phyloP scores from a whole-genome alignment of 1,140 invertebrate species.

The Lepidurus couesii region DNA sequence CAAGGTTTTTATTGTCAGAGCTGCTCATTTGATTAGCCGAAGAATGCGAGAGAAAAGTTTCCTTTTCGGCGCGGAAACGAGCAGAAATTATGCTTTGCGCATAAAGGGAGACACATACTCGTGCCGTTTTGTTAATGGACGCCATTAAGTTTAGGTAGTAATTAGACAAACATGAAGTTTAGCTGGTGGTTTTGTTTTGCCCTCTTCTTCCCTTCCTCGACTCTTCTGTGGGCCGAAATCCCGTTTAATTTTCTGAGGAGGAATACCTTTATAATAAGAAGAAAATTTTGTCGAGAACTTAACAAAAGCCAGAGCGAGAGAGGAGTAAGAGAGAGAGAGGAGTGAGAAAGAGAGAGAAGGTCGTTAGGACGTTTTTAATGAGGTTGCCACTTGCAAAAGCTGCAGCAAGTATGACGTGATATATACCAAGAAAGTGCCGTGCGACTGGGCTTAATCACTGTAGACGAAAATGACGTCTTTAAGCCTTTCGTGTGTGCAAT shows the following conservation, averaged over 20 bases:
- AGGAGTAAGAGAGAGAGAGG: neutral
- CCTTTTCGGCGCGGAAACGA: neutral
- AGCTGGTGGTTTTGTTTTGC: too few relatives aligned
- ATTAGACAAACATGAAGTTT: neutral
- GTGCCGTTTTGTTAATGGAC: neutral
- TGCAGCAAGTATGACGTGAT: conserved; percentile 1
- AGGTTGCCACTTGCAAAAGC: conserved; percentile 6
- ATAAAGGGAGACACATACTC: neutral
- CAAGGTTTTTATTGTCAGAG: neutral
- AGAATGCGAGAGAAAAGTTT: neutral
- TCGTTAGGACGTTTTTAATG: conserved; percentile 16
- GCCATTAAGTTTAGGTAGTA: neutral
- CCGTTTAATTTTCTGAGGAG: neutral
- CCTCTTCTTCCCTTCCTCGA: neutral
- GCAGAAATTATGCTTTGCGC: neutral
- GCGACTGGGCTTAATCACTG: neutral
- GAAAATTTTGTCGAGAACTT: neutral
- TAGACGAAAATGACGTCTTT: conserved; percentile 15
- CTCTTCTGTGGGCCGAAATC: neutral
- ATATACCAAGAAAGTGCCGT: neutral
- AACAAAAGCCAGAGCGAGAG: neutral
- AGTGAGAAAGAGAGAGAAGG: neutral
- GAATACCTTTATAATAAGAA: neutral
- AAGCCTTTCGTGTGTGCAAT: neutral
- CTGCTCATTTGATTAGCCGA: neutral